phyloP scores from a whole-genome alignment of 2,888 invertebrate genomes.

The Torymus tubicola region DNA sequence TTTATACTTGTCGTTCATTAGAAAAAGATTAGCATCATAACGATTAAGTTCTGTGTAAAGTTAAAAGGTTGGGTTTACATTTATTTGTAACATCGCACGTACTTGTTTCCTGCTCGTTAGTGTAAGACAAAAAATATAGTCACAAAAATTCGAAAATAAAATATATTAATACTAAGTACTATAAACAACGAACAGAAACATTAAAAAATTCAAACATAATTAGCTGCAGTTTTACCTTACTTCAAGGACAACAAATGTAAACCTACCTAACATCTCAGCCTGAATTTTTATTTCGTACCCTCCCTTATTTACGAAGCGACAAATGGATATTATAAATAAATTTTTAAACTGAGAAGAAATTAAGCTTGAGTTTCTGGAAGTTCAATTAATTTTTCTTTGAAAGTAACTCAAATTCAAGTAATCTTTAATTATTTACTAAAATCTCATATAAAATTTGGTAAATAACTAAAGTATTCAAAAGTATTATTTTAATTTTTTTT shows the following conservation, averaged over 20 bases:
- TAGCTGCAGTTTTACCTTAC: conserved; percentile 28
- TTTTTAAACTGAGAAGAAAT: conserved; percentile 63
- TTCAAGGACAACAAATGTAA: conserved; percentile 64
- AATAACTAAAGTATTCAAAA: too few relatives aligned
- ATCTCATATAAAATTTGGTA: too few relatives aligned
- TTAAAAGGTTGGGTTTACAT: conserved; percentile 65
- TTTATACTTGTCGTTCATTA: conserved; percentile 18
- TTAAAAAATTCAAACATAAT: conserved; percentile 43
- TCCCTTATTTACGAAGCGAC: conserved; percentile 63
- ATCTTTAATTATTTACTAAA: too few relatives aligned
- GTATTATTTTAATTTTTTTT: too few relatives aligned
- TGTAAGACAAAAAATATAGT: conserved; percentile 46
- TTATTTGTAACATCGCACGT: conserved; percentile 54
- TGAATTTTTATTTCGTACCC: conserved; percentile 45
- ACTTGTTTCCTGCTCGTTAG: conserved; percentile 36
- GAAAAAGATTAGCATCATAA: conserved; percentile 58
- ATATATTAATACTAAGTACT: conserved; percentile 24
- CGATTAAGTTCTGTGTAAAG: conserved; percentile 33
- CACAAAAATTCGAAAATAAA: conserved; percentile 30
- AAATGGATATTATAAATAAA: conserved; percentile 64
- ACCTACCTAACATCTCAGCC: conserved; percentile 62
- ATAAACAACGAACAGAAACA: conserved; percentile 43
- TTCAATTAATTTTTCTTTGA: conserved; percentile 47
- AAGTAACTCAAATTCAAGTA: too few relatives aligned
- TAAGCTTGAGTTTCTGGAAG: conserved; percentile 63